Evolutionary conservation across 2,888 invertebrate species (phyloP).

Genomic region (Drosophila meridiana): DNA sequence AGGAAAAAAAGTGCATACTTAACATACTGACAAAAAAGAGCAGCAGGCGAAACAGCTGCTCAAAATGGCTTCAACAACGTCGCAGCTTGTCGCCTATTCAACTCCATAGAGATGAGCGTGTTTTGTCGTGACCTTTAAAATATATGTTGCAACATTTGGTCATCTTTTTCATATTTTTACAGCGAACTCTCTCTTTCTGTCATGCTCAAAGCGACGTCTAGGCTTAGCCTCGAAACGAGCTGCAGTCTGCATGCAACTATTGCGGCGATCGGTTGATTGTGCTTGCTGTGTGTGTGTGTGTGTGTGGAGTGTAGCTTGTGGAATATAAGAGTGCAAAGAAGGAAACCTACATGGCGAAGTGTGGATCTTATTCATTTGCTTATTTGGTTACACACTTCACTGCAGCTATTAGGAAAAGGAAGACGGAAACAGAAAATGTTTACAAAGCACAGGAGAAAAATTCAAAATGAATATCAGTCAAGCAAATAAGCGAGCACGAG

Average conservation of each 20-base stretch:
- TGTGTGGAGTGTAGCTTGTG: not conserved
- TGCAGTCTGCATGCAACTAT: slow-evolving; percentile 1
- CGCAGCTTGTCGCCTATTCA: slow-evolving; percentile 50
- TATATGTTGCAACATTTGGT: too few species aligned
- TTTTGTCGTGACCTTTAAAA: not conserved
- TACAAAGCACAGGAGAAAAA: not conserved
- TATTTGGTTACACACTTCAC: not conserved
- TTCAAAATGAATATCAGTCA: not conserved
- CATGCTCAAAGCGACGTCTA: not conserved
- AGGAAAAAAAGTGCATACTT: slow-evolving; percentile 74
- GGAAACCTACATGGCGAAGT: not conserved
- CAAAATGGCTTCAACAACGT: slow-evolving; percentile 69
- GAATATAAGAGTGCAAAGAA: not conserved
- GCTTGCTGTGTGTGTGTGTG: not conserved
- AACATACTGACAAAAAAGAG: slow-evolving; percentile 64
- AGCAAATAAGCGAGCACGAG: not conserved
- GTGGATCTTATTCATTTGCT: not conserved
- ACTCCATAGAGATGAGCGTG: slow-evolving; percentile 48
- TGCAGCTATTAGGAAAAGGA: not conserved
- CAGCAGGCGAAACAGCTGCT: slow-evolving; percentile 67
- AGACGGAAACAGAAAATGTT: not conserved
- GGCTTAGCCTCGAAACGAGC: not conserved
- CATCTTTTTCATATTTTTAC: not conserved
- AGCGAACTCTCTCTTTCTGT: not conserved
- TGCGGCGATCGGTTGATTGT: not conserved